Evolutionary conservation across 2,888 invertebrate species (phyloP).

Genomic region (Fragum fragum): DNA sequence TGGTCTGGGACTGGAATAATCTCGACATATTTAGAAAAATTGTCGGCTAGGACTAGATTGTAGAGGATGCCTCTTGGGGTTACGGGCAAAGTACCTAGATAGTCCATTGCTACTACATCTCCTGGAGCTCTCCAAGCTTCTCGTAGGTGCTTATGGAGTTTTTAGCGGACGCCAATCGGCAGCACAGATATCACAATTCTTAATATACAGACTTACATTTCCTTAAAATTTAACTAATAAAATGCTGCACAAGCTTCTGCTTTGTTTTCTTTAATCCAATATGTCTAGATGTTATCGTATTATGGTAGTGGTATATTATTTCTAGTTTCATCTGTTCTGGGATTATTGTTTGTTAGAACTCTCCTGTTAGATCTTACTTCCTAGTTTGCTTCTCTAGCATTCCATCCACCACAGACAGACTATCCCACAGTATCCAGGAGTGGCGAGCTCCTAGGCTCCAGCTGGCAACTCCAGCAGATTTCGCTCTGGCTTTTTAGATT

Average conservation of each 20-base stretch:
- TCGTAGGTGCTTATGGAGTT: constrained; percentile 8
- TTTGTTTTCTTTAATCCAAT: constrained; percentile 8
- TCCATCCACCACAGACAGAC: no score
- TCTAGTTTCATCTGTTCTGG: no score
- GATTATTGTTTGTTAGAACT: no score
- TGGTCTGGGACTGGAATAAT: constrained; percentile 37
- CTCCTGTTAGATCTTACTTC: no score
- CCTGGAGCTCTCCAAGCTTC: constrained; percentile 24
- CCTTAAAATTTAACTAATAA: background rate
- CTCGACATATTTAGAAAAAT: constrained; percentile 33
- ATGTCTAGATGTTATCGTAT: background rate
- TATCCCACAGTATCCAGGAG: no score
- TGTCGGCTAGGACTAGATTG: constrained; percentile 27
- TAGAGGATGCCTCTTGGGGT: constrained; percentile 9
- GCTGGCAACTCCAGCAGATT: no score
- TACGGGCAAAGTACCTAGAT: constrained; percentile 14
- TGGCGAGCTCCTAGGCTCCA: no score
- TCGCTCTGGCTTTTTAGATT: no score
- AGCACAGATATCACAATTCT: constrained; percentile 8
- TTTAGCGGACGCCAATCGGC: background rate
- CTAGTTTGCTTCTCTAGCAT: no score
- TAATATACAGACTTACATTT: constrained; percentile 8
- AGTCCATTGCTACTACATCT: constrained; percentile 31
- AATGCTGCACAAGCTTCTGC: constrained; percentile 5
- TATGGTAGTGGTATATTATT: no score